Evolutionary conservation across 1,140 invertebrate genomes (phyloP).

Genomic region (Acromyrmex echinatior): DNA sequence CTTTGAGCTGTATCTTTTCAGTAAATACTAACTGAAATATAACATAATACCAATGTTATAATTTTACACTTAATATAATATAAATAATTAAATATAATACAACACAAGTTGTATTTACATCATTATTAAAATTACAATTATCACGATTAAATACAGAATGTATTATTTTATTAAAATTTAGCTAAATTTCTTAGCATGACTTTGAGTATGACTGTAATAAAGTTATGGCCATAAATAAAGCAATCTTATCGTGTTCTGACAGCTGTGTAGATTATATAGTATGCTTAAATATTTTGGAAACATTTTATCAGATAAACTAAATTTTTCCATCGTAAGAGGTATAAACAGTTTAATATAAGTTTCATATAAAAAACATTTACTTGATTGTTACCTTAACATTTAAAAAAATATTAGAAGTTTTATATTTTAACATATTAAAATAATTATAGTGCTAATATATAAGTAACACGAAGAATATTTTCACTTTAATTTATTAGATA

Average conservation of each 20-base stretch:
- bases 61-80: no score
- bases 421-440: neutral
- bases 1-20: neutral
- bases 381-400: neutral
- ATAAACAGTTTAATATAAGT: neutral
- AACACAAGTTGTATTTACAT: neutral
- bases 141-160: neutral
- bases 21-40: no score
- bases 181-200: neutral
- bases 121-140: neutral
- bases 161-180: neutral
- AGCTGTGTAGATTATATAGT: neutral
- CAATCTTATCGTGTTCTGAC: neutral
- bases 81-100: no score
- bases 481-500: neutral
- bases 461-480: neutral
- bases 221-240: neutral
- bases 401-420: neutral
- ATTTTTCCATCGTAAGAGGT: neutral
- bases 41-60: no score
- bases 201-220: neutral
- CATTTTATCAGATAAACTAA: constrained; percentile 7
- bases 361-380: no score
- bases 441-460: neutral
- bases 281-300: neutral